Percentiles rank a stretch among this genome's conserved stretches.
phyloP scores from a whole-genome alignment of 2,113 vertebrate genomes.

The Mesocricetus auratus region DNA sequence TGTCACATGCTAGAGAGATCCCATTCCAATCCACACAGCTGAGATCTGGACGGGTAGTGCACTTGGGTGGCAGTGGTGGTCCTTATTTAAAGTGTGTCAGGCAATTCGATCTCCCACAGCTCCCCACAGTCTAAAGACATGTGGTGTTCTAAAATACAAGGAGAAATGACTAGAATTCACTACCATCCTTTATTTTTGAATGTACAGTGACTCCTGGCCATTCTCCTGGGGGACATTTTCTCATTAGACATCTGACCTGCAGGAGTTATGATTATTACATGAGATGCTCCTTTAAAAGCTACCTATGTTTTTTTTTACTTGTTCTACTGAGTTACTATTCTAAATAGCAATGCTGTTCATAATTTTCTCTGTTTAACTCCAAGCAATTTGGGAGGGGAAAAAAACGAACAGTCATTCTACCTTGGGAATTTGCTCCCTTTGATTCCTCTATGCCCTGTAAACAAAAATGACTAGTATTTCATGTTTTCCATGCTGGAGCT shows the following conservation, averaged over 20 bases:
- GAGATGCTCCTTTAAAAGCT: conserved; percentile 34
- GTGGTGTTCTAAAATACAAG: background rate
- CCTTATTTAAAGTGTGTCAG: background rate
- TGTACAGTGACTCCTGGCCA: background rate
- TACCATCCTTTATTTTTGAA: background rate
- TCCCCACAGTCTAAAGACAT: background rate
- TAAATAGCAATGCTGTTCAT: background rate
- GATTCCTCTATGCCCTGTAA: background rate
- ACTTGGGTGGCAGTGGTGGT: background rate
- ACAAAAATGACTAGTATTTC: background rate
- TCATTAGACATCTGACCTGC: background rate
- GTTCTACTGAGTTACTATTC: background rate
- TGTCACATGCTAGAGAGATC: background rate
- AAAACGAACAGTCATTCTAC: background rate
- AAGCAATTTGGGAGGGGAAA: background rate
- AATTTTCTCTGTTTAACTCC: conserved; percentile 9
- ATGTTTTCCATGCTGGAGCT: background rate
- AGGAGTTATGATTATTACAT: background rate
- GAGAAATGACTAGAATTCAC: conserved; percentile 38
- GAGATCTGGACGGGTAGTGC: background rate
- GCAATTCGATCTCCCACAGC: background rate
- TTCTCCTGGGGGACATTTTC: background rate
- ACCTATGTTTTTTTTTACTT: conserved; percentile 35
- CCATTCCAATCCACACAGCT: background rate
- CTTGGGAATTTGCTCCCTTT: background rate